Base-by-base conservation (phyloP, 53 echinoderm and acorn worm genomes). In the Pentamera pediparva region DNA sequence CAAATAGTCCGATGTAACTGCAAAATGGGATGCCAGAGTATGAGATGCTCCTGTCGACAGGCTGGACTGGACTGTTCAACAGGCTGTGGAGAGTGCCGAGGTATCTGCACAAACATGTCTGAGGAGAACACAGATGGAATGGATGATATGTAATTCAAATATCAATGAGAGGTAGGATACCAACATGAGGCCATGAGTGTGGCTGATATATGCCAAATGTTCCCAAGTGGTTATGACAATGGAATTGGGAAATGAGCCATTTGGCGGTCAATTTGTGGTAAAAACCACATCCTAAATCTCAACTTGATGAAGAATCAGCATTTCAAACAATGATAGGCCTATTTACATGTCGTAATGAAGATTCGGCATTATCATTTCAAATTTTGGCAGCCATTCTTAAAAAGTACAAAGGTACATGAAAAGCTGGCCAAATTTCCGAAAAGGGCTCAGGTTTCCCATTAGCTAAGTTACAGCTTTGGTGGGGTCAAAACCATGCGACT, bases 11-110 rank as follows among this genome's bases (percentile, higher is more conserved):
- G 45, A 45, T 45, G 45, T 56, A 56, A 56, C 56, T 56, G 56
- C 56, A 56, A 56, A 56, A 56, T 56, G 56, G 56, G 56, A 56
- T 56, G 56, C 18, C 22, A 56, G 56, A 56, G 56, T 56, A 56
- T 56, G 56, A 8, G 43, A 41, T 41, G 43, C 43, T 41, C 43
- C 43, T 43, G 45, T 43, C 17, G 45, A 43, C 45, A 43, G 17
- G 45, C 45, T 43, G 45, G 45, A 43, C 45, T 43, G 9, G 45
- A 43, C 45, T 43, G 45, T 43, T 9, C 45, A n/a, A n/a, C n/a
- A n/a, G n/a, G n/a, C n/a, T n/a, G n/a, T n/a, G n/a, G n/a, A n/a
- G n/a, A n/a, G n/a, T 43, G 45, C 45, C 45, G 9, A 11, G 45
- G 9, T 43, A 43, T 43, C 45, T 43, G 45, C 45, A 43, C 45